phyloP scores from a whole-genome alignment of 2,888 invertebrate genomes.

The Hypsopygia costalis region DNA sequence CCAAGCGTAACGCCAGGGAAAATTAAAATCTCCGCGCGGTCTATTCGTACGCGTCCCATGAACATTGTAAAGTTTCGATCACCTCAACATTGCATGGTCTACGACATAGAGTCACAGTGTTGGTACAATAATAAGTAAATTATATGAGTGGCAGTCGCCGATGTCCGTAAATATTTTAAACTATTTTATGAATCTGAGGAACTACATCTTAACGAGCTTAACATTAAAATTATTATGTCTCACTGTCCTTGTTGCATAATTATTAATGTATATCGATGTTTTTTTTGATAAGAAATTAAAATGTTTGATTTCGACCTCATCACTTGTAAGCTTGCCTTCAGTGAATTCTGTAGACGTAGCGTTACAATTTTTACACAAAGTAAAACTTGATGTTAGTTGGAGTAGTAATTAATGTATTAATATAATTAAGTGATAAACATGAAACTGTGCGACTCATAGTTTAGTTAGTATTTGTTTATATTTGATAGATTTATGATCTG shows the following conservation, averaged over 20 bases:
- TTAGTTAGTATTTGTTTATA: not conserved
- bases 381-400: too few relatives aligned
- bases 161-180: slow-evolving; percentile 19
- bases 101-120: slow-evolving; percentile 25
- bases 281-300: not conserved
- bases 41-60: not conserved
- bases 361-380: too few relatives aligned
- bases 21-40: not conserved
- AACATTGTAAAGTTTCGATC: not conserved
- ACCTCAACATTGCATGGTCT: slow-evolving; percentile 7
- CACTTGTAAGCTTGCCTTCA: too few relatives aligned
- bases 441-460: too few relatives aligned
- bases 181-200: not conserved
- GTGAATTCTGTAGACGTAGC: too few relatives aligned
- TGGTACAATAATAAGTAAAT: slow-evolving; percentile 33
- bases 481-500: slow-evolving; percentile 1
- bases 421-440: too few relatives aligned
- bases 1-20: not conserved
- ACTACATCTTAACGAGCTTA: slow-evolving; percentile 3
- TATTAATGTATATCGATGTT: not conserved
- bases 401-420: too few relatives aligned
- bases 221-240: not conserved
- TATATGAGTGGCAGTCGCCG: slow-evolving; percentile 22
- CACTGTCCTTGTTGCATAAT: not conserved
- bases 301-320: not conserved